Base-by-base conservation (phyloP, 2,888 invertebrate species). In the Rhamnusium bicolor region DNA sequence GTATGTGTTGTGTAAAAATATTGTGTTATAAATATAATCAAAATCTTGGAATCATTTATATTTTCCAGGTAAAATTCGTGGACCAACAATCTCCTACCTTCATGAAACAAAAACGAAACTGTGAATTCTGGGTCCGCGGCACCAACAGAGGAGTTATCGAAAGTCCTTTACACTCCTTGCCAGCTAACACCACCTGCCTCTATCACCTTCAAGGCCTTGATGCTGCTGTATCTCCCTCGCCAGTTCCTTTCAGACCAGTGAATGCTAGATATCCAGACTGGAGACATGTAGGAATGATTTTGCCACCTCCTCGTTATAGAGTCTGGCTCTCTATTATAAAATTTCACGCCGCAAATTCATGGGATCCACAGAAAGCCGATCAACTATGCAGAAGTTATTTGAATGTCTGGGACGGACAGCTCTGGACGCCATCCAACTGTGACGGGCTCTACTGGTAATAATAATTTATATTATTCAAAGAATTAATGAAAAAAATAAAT, bases 321-420 rank as follows among this genome's bases (percentile, higher is more conserved):
- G 95, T 96, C 5, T 96, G 96, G 96, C 90, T 96, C 79, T 95
- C 95, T 5, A 93, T 96, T 81, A 90, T 96, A 79, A 96, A 96
- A 89, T 96, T 96, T 88, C 94, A 95, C 89, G 83, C 82, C 4
- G 92, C 93, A 77, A 91, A 91, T 69, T 89, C 91, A 63, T 88
- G 91, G 75, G 91, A 91, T 83, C 91, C 92, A 6, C 91, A 92
- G 82, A 91, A 92, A 79, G 91, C 92, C 1, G 91, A 91, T 82
- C 93, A 94, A 83, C 93, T 95, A 80, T 96, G 96, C 86, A 92
- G 94, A 51, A 95, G 95, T 76, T 94, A 95, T 89, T 89, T 96
- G 81, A 94, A 95, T 89, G 93, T 96, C 80, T 96, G 96, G 96
- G 96, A 96, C 85, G 96, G 96, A 1, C 94, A 94, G 60, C 90